These are phyloP conservation scores for Hyphantria cunea DNA, from an alignment of 1,140 invertebrate genomes.

Conservation along the genomic window DNA sequence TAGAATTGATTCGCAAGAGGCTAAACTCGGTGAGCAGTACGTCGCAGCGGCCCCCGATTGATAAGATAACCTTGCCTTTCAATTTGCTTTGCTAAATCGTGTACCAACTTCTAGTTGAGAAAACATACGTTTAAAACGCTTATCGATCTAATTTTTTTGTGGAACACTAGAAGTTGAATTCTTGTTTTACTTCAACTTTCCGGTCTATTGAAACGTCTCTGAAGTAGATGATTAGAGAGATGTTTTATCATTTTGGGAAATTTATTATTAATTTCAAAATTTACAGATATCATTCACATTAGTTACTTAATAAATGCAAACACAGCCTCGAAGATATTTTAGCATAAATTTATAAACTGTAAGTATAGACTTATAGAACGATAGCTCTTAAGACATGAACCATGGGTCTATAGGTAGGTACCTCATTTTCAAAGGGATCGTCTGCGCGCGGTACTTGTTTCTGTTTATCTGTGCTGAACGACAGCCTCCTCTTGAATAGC, in stretches of 20 bases:
- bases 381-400: constrained; percentile 20
- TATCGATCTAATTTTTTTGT: constrained; percentile 40
- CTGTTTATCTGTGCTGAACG: constrained; percentile 76
- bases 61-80: constrained; percentile 80
- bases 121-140: constrained; percentile 50
- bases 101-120: constrained; percentile 37
- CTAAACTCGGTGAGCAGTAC: constrained; percentile 32
- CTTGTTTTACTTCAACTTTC: constrained; percentile 25
- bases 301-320: too few relatives aligned
- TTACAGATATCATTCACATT: too few relatives aligned
- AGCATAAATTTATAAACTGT: neutral
- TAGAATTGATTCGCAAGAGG: constrained; percentile 39
- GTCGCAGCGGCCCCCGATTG: constrained; percentile 54
- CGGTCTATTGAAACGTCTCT: constrained; percentile 25
- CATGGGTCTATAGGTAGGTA: constrained; percentile 45
- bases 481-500: constrained; percentile 78
- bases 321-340: too few relatives aligned
- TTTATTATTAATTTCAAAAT: neutral
- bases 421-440: constrained; percentile 77
- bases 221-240: constrained; percentile 17
- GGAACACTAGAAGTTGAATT: neutral
- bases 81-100: constrained; percentile 65
- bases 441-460: constrained; percentile 64
- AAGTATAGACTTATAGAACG: constrained; percentile 2
- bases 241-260: constrained; percentile 10